Conservation (phyloP, 1,140 invertebrate species). For the Lasioglossum baleicum region DNA sequence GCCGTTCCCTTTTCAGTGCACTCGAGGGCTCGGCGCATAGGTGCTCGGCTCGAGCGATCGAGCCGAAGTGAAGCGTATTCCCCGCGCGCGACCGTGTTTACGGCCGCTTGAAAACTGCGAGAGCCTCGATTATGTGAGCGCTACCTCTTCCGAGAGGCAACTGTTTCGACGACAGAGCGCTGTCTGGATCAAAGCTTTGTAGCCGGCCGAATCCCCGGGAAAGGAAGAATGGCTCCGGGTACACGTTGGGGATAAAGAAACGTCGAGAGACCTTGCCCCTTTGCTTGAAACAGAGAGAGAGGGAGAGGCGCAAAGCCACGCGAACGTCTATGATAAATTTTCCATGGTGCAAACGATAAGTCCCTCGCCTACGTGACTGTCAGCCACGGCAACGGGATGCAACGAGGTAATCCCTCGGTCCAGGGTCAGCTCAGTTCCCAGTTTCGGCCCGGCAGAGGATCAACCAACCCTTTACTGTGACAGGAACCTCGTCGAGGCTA, state of each 20-base stretch:
- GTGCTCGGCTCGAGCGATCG: background rate
- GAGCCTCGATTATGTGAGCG: background rate
- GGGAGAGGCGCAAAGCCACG: constrained; percentile 21
- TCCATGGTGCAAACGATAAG: constrained; percentile 40
- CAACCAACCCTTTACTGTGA: constrained; percentile 4
- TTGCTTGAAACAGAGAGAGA: too few relatives aligned
- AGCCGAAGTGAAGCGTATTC: constrained; percentile 4
- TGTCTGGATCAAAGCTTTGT: background rate
- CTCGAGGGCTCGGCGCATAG: background rate
- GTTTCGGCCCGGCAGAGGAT: constrained; percentile 23
- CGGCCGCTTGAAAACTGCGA: background rate
- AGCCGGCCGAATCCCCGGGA: background rate
- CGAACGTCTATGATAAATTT: constrained; percentile 53
- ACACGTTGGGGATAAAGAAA: too few relatives aligned
- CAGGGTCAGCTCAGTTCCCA: constrained; percentile 26
- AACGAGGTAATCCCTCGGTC: constrained; percentile 43
- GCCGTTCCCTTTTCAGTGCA: background rate
- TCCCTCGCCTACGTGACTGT: constrained; percentile 40
- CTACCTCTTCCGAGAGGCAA: background rate
- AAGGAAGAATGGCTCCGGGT: background rate
- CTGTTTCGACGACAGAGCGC: background rate
- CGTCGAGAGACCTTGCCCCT: background rate
- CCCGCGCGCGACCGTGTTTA: background rate
- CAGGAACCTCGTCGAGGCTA: constrained; percentile 6
- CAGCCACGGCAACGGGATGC: constrained; percentile 16